Conservation (phyloP, 2,888 invertebrate genomes). For the Bruchidius siliquastri region DNA sequence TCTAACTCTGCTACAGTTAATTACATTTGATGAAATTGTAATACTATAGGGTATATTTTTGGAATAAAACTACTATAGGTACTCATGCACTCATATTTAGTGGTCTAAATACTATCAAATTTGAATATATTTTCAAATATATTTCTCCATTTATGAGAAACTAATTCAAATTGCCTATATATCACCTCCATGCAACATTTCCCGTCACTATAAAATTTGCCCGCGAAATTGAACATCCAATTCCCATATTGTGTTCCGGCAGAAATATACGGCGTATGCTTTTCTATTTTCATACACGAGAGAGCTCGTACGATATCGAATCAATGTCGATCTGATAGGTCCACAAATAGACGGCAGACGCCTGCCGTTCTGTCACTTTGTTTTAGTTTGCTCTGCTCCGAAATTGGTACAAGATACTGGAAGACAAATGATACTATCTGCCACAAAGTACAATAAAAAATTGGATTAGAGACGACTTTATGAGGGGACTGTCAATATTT, state of each 20-base stretch:
- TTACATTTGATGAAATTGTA: too few species aligned
- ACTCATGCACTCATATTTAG: too few species aligned
- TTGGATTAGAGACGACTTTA: too few species aligned
- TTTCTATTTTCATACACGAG: neutral
- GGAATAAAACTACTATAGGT: too few species aligned
- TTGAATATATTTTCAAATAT: neutral
- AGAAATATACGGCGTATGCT: neutral
- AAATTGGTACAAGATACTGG: too few species aligned
- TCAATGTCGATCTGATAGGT: neutral
- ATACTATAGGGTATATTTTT: too few species aligned
- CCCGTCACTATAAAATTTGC: neutral
- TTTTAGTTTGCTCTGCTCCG: neutral
- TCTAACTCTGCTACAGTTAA: too few species aligned
- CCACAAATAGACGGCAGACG: neutral
- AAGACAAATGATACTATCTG: too few species aligned
- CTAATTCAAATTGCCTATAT: neutral
- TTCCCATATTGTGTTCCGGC: neutral
- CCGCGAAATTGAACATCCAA: neutral
- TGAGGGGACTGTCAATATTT: too few species aligned
- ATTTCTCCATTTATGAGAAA: neutral
- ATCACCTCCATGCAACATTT: neutral
- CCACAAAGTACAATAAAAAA: too few species aligned
- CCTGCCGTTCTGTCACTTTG: neutral
- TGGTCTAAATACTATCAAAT: too few species aligned
- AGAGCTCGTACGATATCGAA: neutral